Evolutionary conservation across 2,888 invertebrate species (phyloP).

Genomic region (Coleophora deauratella): DNA sequence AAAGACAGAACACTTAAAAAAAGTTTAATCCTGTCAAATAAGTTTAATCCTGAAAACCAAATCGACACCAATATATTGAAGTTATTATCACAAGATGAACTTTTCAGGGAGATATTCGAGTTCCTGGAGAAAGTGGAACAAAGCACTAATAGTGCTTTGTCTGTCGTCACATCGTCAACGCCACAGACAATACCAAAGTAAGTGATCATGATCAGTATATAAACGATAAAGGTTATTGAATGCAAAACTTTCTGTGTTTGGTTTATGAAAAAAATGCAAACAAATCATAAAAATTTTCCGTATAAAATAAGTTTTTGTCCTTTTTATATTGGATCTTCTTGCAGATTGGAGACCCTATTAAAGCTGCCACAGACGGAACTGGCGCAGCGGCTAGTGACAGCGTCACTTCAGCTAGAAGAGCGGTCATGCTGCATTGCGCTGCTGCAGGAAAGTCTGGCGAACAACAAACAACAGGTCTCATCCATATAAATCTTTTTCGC

Average conservation of each 20-base stretch:
- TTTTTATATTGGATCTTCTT: no score
- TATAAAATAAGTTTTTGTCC: no score
- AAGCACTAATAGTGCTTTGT: constrained; percentile 64
- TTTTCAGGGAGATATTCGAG: constrained; percentile 76
- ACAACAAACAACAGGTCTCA: constrained; percentile 72
- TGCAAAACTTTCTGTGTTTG: no score
- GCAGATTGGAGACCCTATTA: constrained; percentile 72
- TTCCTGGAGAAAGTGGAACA: constrained; percentile 79
- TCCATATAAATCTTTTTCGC: no score
- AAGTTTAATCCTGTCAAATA: no score
- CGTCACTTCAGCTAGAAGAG: constrained; percentile 76
- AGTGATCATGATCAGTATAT: constrained; percentile 14
- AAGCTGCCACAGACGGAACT: constrained; percentile 74
- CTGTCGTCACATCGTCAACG: constrained; percentile 52
- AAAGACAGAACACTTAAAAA: no score
- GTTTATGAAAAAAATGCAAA: no score
- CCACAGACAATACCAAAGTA: constrained; percentile 59
- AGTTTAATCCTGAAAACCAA: no score
- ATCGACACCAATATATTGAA: no score
- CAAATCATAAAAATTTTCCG: no score
- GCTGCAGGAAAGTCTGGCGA: constrained; percentile 74
- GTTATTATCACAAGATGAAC: not conserved
- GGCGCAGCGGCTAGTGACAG: constrained; percentile 75
- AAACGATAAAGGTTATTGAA: no score
- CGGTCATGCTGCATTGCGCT: constrained; percentile 73